These are phyloP conservation scores for Muscicapa comitata DNA, from an alignment of 2,797 vertebrate species.

Conservation along the genomic window DNA sequence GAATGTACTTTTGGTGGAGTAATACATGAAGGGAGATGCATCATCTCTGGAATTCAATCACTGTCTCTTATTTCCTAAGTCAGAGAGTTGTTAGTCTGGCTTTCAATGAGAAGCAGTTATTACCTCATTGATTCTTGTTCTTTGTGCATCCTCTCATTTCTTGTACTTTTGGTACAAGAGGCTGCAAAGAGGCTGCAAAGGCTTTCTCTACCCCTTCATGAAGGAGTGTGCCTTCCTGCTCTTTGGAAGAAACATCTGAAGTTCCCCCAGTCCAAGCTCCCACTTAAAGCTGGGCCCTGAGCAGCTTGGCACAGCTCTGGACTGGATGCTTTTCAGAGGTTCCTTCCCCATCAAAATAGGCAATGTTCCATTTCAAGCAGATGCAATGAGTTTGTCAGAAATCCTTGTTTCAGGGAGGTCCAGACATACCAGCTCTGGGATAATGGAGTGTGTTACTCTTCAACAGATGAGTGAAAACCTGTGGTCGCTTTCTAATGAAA, in stretches of 20 bases:
- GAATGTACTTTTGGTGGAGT: neutral
- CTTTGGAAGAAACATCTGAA: neutral
- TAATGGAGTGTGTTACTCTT: neutral
- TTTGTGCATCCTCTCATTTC: neutral
- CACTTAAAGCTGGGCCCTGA: neutral
- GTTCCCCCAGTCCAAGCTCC: neutral
- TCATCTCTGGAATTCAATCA: neutral
- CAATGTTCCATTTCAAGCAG: neutral
- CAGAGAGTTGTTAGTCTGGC: neutral
- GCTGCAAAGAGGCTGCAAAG: neutral
- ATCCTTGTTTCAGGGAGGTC: neutral
- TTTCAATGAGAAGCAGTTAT: neutral
- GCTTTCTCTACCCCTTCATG: neutral
- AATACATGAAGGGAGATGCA: neutral
- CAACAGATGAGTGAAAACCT: neutral
- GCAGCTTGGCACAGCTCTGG: neutral
- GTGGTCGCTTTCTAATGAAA: neutral
- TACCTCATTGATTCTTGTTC: neutral
- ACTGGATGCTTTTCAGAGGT: neutral
- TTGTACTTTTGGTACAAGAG: neutral
- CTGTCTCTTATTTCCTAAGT: neutral
- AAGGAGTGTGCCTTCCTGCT: neutral
- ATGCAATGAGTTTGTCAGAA: neutral
- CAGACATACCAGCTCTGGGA: neutral
- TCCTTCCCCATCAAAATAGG: neutral